Evolutionary conservation across 2,888 invertebrate genomes (phyloP).

Genomic region (Scotopteryx bipunctaria): DNA sequence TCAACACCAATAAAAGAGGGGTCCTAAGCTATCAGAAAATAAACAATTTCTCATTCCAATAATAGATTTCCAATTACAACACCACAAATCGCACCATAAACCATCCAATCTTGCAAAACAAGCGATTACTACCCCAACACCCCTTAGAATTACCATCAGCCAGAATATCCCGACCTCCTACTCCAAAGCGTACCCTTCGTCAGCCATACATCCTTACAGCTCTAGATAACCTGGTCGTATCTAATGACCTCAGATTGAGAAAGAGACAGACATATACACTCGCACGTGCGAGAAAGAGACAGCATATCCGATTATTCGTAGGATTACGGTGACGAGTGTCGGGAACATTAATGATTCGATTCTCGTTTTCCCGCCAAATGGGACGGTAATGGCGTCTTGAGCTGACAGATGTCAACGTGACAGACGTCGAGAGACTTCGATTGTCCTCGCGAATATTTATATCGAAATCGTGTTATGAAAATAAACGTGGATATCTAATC

Average conservation of each 20-base stretch:
- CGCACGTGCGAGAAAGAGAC: slow-evolving; percentile 37
- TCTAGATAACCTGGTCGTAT: slow-evolving; percentile 22
- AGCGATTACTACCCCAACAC: slow-evolving; percentile 35
- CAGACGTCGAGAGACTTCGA: slow-evolving; percentile 41
- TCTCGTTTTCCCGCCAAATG: slow-evolving; percentile 52
- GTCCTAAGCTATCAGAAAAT: slow-evolving; percentile 20
- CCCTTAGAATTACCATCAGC: slow-evolving; percentile 24
- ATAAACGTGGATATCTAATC: background rate
- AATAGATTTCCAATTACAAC: slow-evolving; percentile 43
- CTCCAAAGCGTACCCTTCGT: slow-evolving; percentile 3
- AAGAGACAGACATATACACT: slow-evolving; percentile 46
- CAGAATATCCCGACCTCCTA: slow-evolving; percentile 20
- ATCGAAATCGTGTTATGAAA: slow-evolving; percentile 17
- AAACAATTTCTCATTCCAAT: slow-evolving; percentile 40
- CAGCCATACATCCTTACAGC: slow-evolving; percentile 8
- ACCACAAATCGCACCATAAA: slow-evolving; percentile 34
- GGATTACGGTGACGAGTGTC: slow-evolving; percentile 63
- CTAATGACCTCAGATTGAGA: slow-evolving; percentile 63
- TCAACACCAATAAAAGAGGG: slow-evolving; percentile 10
- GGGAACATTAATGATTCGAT: slow-evolving; percentile 54
- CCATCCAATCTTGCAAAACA: slow-evolving; percentile 35
- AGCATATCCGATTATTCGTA: slow-evolving; percentile 49
- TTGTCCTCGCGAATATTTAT: slow-evolving; percentile 36
- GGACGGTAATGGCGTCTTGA: slow-evolving; percentile 67
- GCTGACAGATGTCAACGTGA: slow-evolving; percentile 65